Evolutionary conservation across 2,113 vertebrate genomes (phyloP).

Genomic region (Glaucomys volans): DNA sequence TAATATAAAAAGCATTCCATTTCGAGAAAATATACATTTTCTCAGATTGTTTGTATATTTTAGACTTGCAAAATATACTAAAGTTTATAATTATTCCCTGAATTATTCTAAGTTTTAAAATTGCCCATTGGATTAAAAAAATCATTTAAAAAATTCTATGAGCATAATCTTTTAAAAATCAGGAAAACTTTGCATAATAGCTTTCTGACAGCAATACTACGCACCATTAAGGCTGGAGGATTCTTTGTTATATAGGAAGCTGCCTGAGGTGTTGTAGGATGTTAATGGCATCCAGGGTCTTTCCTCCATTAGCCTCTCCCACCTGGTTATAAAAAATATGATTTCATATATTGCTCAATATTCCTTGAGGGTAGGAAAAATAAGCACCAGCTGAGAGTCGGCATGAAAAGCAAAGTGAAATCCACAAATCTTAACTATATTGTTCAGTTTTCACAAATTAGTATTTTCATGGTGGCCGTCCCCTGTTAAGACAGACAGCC

Average conservation of each 20-base stretch:
- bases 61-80: background rate
- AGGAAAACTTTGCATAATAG: background rate
- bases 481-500: background rate
- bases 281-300: too few species aligned
- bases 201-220: background rate
- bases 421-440: background rate
- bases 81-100: background rate
- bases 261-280: too few species aligned
- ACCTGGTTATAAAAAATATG: background rate
- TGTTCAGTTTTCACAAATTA: background rate
- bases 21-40: background rate
- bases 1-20: background rate
- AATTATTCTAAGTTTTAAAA: background rate
- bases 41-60: background rate
- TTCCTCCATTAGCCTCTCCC: too few species aligned
- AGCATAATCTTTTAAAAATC: background rate
- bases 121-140: background rate
- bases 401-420: background rate
- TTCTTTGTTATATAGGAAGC: too few species aligned
- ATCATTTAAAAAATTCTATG: too few species aligned
- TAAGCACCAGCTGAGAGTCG: background rate
- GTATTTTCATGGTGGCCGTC: background rate
- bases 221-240: background rate
- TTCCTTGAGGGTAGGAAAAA: background rate
- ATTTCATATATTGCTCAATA: background rate